Evolutionary conservation across 2,113 vertebrate genomes (phyloP).

Genomic region (Meriones unguiculatus): DNA sequence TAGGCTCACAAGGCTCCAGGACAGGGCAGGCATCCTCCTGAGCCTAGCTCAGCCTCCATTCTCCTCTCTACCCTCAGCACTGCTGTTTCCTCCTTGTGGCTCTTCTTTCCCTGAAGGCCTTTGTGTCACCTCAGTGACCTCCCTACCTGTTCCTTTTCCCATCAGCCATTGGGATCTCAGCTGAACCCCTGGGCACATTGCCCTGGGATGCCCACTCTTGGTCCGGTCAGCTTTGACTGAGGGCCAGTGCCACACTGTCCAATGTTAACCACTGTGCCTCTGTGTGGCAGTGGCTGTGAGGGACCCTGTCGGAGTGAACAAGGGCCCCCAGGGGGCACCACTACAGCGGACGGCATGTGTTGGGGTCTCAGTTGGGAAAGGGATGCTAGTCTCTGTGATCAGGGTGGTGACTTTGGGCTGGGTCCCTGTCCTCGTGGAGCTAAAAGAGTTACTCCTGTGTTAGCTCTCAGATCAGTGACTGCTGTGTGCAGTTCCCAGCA

Average conservation of each 20-base stretch:
- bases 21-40: rapidly evolving
- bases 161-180: background rate
- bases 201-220: background rate
- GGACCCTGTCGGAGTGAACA: background rate
- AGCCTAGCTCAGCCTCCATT: background rate
- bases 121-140: background rate
- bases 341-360: background rate
- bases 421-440: background rate
- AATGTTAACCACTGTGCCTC: background rate
- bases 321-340: background rate
- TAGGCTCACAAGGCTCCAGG: background rate
- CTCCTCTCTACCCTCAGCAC: background rate
- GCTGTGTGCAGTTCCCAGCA: background rate
- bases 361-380: background rate
- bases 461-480: background rate
- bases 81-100: background rate
- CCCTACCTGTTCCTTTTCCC: background rate
- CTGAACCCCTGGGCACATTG: background rate
- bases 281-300: background rate
- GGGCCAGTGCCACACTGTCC: background rate
- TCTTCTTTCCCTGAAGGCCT: background rate
- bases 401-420: background rate
- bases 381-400: background rate
- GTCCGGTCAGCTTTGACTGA: background rate
- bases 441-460: background rate